phyloP scores from a whole-genome alignment of 2,888 invertebrate species.

The Aspidiotus destructor region DNA sequence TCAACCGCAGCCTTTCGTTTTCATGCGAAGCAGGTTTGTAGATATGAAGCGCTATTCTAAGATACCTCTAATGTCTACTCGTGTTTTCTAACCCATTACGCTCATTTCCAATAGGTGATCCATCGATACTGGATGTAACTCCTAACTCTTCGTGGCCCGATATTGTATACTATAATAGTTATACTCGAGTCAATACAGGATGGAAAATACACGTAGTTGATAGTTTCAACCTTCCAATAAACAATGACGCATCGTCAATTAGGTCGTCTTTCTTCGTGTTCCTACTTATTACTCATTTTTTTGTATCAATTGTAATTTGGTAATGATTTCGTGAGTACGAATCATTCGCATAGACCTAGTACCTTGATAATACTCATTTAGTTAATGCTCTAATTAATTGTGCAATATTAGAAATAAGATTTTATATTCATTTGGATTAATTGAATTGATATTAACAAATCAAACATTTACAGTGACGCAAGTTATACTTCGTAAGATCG shows the following conservation, averaged over 20 bases:
- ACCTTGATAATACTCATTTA: slow-evolving; percentile 1
- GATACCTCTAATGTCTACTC: neutral
- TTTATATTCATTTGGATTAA: neutral
- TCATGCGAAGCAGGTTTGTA: slow-evolving; percentile 52
- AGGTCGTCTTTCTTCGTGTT: neutral
- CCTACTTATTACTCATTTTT: neutral
- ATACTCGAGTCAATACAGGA: slow-evolving; percentile 88
- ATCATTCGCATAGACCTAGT: neutral
- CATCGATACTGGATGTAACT: slow-evolving; percentile 64
- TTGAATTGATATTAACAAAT: neutral
- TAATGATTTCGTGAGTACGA: too few relatives aligned
- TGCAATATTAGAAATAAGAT: slow-evolving; percentile 1
- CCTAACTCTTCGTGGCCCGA: slow-evolving; percentile 89
- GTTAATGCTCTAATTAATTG: neutral
- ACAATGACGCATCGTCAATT: slow-evolving; percentile 1
- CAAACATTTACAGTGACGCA: neutral
- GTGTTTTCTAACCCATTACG: neutral
- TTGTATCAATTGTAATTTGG: too few relatives aligned
- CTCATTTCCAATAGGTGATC: slow-evolving; percentile 46
- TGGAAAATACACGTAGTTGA: slow-evolving; percentile 88
- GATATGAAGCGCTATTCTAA: neutral
- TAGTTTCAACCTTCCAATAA: slow-evolving; percentile 45
- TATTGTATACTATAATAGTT: slow-evolving; percentile 84
- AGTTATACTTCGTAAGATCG: too few relatives aligned
- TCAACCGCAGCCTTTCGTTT: slow-evolving; percentile 63